Percentiles rank a stretch among this genome's conserved stretches.
phyloP scores from a whole-genome alignment of 2,888 invertebrate species.

The Drosophila colorata region DNA sequence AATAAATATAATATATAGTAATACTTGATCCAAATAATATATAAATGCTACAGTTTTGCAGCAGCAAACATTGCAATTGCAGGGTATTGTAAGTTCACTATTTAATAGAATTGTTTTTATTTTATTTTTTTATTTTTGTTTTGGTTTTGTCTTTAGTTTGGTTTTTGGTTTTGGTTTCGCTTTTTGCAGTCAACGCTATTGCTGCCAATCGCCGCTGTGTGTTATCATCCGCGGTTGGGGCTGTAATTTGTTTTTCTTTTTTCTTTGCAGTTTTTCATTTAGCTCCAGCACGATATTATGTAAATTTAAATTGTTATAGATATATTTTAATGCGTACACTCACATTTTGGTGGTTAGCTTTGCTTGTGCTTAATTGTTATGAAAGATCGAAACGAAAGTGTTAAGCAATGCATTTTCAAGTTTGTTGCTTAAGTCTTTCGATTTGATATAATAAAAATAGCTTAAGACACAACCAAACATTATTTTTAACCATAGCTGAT shows the following conservation, averaged over 20 bases:
- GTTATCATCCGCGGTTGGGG: constrained; percentile 25
- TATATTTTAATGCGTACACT: constrained; percentile 43
- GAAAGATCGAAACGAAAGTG: constrained; percentile 40
- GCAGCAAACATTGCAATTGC: background rate
- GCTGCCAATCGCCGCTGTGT: constrained; percentile 11
- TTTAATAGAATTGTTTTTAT: background rate
- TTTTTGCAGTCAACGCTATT: constrained; percentile 21
- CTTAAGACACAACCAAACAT: background rate
- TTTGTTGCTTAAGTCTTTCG: constrained; percentile 54
- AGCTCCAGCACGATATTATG: constrained; percentile 39
- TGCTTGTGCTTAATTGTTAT: constrained; percentile 25
- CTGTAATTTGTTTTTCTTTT: constrained; percentile 25
- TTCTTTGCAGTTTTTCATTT: constrained; percentile 26
- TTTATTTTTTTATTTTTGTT: constrained; percentile 15
- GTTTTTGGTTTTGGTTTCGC: constrained; percentile 22
- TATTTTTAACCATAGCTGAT: constrained; percentile 17
- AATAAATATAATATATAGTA: too few species aligned
- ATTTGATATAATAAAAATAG: constrained; percentile 19
- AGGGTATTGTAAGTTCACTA: constrained; percentile 20
- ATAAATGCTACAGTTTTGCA: too few species aligned
- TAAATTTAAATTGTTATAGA: constrained; percentile 48
- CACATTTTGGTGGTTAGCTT: constrained; percentile 19
- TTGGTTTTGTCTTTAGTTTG: constrained; percentile 27
- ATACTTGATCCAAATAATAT: too few species aligned
- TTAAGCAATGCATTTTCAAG: constrained; percentile 24